Evolutionary conservation across 2,888 invertebrate species (phyloP).

Genomic region (Abrostola tripartita): DNA sequence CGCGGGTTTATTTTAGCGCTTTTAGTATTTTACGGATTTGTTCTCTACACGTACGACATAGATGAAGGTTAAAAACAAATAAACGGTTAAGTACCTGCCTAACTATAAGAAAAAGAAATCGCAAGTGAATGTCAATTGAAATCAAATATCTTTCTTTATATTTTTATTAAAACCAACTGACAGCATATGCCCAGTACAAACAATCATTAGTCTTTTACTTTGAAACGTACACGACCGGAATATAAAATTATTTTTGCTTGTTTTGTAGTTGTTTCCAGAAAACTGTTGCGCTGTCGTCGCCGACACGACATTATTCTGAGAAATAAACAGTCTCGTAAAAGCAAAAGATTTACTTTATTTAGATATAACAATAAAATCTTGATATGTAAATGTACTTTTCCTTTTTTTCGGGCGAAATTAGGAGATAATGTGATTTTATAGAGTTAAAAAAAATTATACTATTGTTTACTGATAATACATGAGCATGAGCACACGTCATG

Average conservation of each 20-base stretch:
- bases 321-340: conserved; percentile 40
- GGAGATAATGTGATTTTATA: conserved; percentile 43
- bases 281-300: conserved; percentile 28
- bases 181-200: neutral
- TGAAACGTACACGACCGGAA: conserved; percentile 15
- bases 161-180: neutral
- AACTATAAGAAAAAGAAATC: neutral
- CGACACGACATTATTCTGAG: conserved; percentile 29
- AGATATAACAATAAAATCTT: conserved; percentile 18
- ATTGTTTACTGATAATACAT: conserved; percentile 75
- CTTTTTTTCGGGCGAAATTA: conserved; percentile 47
- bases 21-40: neutral
- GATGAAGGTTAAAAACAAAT: neutral
- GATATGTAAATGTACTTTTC: conserved; percentile 26
- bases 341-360: conserved; percentile 15
- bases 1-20: conserved; percentile 33
- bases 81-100: neutral
- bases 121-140: neutral
- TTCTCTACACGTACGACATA: neutral
- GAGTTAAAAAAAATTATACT: conserved; percentile 58
- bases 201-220: conserved; percentile 14
- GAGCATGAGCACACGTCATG: conserved; percentile 65
- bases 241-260: conserved; percentile 30
- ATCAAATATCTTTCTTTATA: neutral
- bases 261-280: conserved; percentile 32